Evolutionary conservation across 2,797 vertebrate species (phyloP), one percentile per base, ranked within the genome.

Genomic region (Gymnoscopelus microlampas): DNA sequence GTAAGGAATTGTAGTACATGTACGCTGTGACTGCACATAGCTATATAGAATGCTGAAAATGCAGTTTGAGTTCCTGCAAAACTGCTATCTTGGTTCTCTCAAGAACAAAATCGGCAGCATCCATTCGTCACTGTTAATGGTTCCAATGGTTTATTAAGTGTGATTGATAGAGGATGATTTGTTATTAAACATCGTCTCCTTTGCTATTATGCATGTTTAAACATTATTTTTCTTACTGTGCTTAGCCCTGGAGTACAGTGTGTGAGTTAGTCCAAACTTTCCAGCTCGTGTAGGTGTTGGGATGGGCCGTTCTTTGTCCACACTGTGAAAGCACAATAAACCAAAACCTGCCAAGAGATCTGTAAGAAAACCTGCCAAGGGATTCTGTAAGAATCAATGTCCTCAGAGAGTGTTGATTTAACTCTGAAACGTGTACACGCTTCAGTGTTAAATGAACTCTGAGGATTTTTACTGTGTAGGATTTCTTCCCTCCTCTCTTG

Each of bases 281-380:
- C 49, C 44, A 70, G 73, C 56, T 71, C 13, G 67, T 66, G 86
- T 88, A 76, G 87, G 88, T 66, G 87, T 86, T 48, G 83, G 85
- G 86, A 80, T 84, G 68, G 85, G 87, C 84, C 76, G 75, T 58
- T 78, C 84, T 89, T 86, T 88, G 89, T 82, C 54, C 85, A 66
- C 19, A 69, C 15, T 88, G 62, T 90, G 82, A 87, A 87, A 88
- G 86, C 65, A 89, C 84, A 91, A 84, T 85, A 70, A 81, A 85
- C 59, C 60, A 83, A 63, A 79, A 80, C 64, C 53, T 73, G 84
- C 85, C 87, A 87, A 81, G 58, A 77, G 78, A 76, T 87, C 71
- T 84, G 51, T 64, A 24, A 56, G 44, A 5, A 51, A 15, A 15
- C 12, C 50, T 13, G 50, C 39, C 39, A 44, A 44, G 39, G 10